Evolutionary conservation across 23 tunicate genomes (phyloP).

Genomic region (Styela plicata): DNA sequence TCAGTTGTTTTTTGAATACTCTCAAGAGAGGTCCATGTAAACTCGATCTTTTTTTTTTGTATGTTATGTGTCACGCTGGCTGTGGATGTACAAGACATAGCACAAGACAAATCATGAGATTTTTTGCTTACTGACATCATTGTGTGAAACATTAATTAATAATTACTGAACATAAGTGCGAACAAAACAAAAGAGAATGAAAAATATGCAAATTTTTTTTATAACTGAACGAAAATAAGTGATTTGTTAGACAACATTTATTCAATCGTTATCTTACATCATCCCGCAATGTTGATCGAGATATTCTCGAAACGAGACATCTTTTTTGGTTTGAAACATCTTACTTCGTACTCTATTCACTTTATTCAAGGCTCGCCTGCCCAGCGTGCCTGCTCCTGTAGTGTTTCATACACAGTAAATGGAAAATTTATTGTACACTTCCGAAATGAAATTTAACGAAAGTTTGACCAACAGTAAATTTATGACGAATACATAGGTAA

Average conservation of each 20-base stretch:
- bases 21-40: too few relatives aligned
- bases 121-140: too few relatives aligned
- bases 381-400: constrained; percentile 27
- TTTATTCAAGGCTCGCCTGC: constrained; percentile 27
- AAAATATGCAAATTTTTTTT: background rate
- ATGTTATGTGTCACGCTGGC: too few relatives aligned
- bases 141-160: too few relatives aligned
- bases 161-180: background rate
- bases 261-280: background rate
- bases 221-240: constrained; percentile 13
- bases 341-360: constrained; percentile 22
- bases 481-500: too few relatives aligned
- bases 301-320: constrained; percentile 20
- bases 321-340: constrained; percentile 21
- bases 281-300: constrained; percentile 22
- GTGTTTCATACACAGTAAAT: background rate
- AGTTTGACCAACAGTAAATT: too few relatives aligned
- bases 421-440: too few relatives aligned
- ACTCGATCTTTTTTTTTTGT: too few relatives aligned
- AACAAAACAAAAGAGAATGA: background rate
- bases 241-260: background rate
- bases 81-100: too few relatives aligned
- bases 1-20: too few relatives aligned
- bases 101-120: too few relatives aligned
- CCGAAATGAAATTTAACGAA: too few relatives aligned